Base-by-base conservation (phyloP, 2,113 vertebrate genomes). In the Lota lota region DNA sequence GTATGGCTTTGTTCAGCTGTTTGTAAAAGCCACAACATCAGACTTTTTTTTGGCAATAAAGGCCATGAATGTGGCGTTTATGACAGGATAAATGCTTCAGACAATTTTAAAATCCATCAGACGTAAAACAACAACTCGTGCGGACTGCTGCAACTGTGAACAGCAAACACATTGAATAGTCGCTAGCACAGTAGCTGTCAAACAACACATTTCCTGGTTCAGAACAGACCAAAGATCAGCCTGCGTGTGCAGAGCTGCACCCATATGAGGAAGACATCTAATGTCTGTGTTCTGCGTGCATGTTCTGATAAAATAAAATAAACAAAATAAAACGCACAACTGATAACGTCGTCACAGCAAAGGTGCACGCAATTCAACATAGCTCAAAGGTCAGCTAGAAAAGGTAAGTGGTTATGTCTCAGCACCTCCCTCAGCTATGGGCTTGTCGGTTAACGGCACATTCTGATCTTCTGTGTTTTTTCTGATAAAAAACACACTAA, bases 61-160 rank as follows among this genome's bases (percentile, higher is more conserved):
- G 40, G 40, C 40, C 40, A 10, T 47, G 12, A 8, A 10, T 47
- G 40, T 47, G 40, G 40, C 40, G 2, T 47, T 47, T 33, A 3
- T 33, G 28, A 33, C 28, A 4, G 28, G 28, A 33, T 33, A 33
- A 10, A 47, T 47, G 40, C 40, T 33, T 5, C 40, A 47, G 40
- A 47, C 40, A 47, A 8, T 47, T 33, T 33, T 10, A 8, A 47
- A 14, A 47, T 8, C 8, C 40, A 56, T 14, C 16, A n/a, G 2
- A 17, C 53, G 7, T n/a, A 51, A 74, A 76, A 76, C 75, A 72
- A 16, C 33, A 63, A 21, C 33, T 22, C 10, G 53, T 56, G 16
- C 51, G 28, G 7, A 53, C 51, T 50, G 40, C 5, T 50, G 12
- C 5, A 12, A 50, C 40, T 6, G 51, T 53, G 12, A 53, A 53